A percentile compares a stretch with the other conserved stretches of the same genome.
phyloP scores from a whole-genome alignment of 1,140 invertebrate genomes.

The Galleria mellonella region DNA sequence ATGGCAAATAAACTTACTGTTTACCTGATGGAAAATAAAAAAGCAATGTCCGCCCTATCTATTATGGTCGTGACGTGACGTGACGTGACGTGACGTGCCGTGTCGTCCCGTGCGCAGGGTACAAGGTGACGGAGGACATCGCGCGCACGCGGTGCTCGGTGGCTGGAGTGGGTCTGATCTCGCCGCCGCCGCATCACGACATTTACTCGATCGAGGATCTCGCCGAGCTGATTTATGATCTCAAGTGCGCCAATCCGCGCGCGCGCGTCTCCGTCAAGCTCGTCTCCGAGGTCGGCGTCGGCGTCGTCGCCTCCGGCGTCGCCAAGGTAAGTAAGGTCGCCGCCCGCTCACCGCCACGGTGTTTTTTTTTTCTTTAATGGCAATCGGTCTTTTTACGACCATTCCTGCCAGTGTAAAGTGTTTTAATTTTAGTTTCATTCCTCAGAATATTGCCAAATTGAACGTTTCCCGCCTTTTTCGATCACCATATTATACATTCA shows the following conservation, averaged over 20 bases:
- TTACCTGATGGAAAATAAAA: no score
- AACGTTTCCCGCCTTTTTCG: no score
- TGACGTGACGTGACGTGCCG: no score
- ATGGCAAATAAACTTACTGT: no score
- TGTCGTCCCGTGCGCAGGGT: no score
- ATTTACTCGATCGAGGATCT: slow-evolving; percentile 99
- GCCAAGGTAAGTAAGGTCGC: slow-evolving; percentile 86
- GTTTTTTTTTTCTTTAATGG: slow-evolving; percentile 8
- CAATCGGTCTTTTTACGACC: no score
- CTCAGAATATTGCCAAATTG: no score
- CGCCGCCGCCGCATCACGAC: slow-evolving; percentile 98
- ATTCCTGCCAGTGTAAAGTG: no score
- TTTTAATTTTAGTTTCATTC: no score
- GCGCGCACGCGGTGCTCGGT: slow-evolving; percentile 96
- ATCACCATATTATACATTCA: no score
- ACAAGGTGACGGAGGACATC: slow-evolving; percentile 94
- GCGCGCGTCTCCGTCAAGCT: slow-evolving; percentile 98
- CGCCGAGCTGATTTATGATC: slow-evolving; percentile 98
- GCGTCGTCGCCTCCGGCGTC: slow-evolving; percentile 97
- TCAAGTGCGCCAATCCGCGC: slow-evolving; percentile 97
- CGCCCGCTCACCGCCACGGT: background rate
- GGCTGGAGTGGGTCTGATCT: slow-evolving; percentile 97
- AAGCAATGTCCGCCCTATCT: no score
- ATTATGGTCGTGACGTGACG: no score
- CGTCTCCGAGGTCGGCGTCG: slow-evolving; percentile 98